Conservation (phyloP, 2,797 vertebrate species). For the Melanotaenia boesemani region DNA sequence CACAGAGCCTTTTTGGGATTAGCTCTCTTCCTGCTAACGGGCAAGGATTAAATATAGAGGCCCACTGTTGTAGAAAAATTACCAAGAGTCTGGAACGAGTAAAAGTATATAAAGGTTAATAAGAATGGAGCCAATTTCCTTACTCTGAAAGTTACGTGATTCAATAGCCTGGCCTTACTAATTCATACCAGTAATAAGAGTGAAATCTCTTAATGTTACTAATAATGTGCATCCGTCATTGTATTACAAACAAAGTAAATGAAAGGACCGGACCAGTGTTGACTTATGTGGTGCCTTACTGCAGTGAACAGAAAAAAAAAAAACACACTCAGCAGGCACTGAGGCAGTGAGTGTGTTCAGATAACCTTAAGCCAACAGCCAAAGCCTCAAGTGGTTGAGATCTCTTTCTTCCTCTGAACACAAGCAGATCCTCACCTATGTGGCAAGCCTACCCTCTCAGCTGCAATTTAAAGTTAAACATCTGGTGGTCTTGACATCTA, state of each 20-base stretch:
- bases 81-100: no score
- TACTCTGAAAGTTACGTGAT: conserved; percentile 18
- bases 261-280: conserved; percentile 11
- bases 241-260: conserved; percentile 13
- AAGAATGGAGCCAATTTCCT: background rate
- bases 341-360: conserved; percentile 20
- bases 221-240: conserved; percentile 5
- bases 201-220: conserved; percentile 18
- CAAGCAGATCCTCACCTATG: conserved; percentile 33
- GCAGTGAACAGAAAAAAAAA: conserved; percentile 46
- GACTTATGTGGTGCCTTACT: conserved; percentile 27
- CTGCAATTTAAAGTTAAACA: conserved; percentile 31
- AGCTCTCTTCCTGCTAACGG: no score
- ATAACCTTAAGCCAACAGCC: conserved; percentile 54
- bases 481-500: conserved; percentile 18
- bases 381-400: conserved; percentile 42
- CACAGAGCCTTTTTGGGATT: no score
- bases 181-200: background rate
- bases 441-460: conserved; percentile 22
- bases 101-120: no score
- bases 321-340: conserved; percentile 49
- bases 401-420: conserved; percentile 21
- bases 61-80: no score
- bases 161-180: conserved; percentile 29
- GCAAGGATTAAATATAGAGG: no score